These are phyloP conservation scores for Micrasema longulum DNA, from an alignment of 1,140 invertebrate genomes.

Conservation along the genomic window DNA sequence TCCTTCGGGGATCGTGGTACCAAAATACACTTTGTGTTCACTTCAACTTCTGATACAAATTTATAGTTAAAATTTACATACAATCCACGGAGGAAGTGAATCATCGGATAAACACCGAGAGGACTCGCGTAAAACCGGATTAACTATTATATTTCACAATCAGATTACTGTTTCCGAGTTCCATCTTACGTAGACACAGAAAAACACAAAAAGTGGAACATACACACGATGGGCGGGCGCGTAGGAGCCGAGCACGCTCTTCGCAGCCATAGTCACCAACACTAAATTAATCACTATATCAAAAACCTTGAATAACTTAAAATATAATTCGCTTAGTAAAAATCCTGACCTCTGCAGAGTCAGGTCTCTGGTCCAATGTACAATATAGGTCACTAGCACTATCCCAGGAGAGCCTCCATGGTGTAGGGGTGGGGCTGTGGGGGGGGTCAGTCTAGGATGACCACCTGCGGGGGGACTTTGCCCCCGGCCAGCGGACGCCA, in stretches of 20 bases:
- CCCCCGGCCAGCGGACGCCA: constrained; percentile 77
- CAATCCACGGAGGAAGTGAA: constrained; percentile 41
- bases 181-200: constrained; percentile 17
- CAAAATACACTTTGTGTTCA: constrained; percentile 46
- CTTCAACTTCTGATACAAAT: constrained; percentile 39
- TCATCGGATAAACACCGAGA: constrained; percentile 29
- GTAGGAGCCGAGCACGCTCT: constrained; percentile 30
- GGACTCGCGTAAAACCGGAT: constrained; percentile 32
- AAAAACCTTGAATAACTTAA: constrained; percentile 56
- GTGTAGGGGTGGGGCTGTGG: constrained; percentile 72
- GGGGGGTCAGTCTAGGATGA: constrained; percentile 77
- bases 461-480: constrained; percentile 69
- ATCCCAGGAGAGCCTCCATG: constrained; percentile 74
- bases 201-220: constrained; percentile 45
- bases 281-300: constrained; percentile 54
- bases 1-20: constrained; percentile 40
- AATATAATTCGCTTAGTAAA: constrained; percentile 55
- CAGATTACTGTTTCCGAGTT: constrained; percentile 19
- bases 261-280: constrained; percentile 49
- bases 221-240: constrained; percentile 17
- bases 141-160: constrained; percentile 41
- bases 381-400: constrained; percentile 56
- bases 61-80: constrained; percentile 47
- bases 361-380: constrained; percentile 48
- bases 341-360: constrained; percentile 51